Evolutionary conservation across 1,140 invertebrate genomes (phyloP).

Genomic region (Mamestra configurata): DNA sequence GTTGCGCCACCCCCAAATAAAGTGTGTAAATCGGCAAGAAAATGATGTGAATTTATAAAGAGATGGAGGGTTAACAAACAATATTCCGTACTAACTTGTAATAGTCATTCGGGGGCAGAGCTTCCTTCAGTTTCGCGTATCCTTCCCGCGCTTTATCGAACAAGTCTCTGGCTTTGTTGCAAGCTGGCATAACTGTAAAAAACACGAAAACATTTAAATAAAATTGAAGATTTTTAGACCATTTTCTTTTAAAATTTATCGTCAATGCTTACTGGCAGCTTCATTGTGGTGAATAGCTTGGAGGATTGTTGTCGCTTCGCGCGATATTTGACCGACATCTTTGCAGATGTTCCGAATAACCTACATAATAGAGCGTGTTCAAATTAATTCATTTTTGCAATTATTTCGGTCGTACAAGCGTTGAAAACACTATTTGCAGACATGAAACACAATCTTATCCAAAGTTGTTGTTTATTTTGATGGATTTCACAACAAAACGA

Average conservation of each 20-base stretch:
- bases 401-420: neutral
- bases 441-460: neutral
- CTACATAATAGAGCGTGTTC: slow-evolving; percentile 61
- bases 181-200: slow-evolving; percentile 72
- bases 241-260: slow-evolving; percentile 25
- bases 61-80: neutral
- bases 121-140: slow-evolving; percentile 71
- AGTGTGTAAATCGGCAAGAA: too few species aligned
- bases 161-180: slow-evolving; percentile 69
- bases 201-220: neutral
- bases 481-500: neutral
- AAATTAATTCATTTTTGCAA: neutral
- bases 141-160: slow-evolving; percentile 72
- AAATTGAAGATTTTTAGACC: neutral
- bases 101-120: slow-evolving; percentile 75
- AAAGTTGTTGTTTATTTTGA: neutral
- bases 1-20: too few species aligned
- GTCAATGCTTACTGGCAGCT: slow-evolving; percentile 71
- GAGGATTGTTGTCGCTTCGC: slow-evolving; percentile 74
- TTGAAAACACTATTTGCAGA: neutral
- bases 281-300: slow-evolving; percentile 82
- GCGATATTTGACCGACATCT: slow-evolving; percentile 77
- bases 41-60: too few species aligned
- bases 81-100: slow-evolving; percentile 72
- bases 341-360: slow-evolving; percentile 78